phyloP scores from a whole-genome alignment of 2,113 vertebrate genomes.

The Carlito syrichta region DNA sequence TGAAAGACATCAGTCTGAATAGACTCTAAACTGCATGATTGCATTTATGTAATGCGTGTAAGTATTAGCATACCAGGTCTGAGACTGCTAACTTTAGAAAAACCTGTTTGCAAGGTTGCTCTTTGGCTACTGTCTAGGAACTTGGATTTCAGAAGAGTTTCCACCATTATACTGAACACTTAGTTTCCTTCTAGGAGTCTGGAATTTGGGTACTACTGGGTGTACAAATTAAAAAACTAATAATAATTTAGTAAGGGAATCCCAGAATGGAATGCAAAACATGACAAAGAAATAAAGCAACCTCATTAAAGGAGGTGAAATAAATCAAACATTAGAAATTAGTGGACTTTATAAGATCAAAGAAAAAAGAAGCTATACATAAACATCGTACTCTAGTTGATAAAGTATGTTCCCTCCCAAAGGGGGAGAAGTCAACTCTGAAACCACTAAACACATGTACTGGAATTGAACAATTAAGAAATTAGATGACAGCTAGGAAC shows the following conservation, averaged over 20 bases:
- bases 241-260: neutral
- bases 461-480: neutral
- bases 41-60: neutral
- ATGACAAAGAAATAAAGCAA: neutral
- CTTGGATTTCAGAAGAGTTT: neutral
- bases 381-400: neutral
- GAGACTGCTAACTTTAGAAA: neutral
- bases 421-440: neutral
- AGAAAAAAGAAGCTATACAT: neutral
- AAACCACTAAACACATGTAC: neutral
- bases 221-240: neutral
- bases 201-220: neutral
- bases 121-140: neutral
- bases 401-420: neutral
- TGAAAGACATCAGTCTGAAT: neutral
- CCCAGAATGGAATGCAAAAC: neutral
- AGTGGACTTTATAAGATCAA: neutral
- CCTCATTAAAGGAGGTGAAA: neutral
- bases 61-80: neutral
- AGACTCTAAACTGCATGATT: neutral
- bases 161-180: neutral
- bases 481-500: neutral
- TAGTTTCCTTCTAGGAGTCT: neutral
- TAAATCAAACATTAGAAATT: neutral
- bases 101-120: neutral